Percentiles rank a stretch among this genome's conserved stretches.
Conservation (phyloP, 2,113 vertebrate genomes). For the Noctilio leporinus region DNA sequence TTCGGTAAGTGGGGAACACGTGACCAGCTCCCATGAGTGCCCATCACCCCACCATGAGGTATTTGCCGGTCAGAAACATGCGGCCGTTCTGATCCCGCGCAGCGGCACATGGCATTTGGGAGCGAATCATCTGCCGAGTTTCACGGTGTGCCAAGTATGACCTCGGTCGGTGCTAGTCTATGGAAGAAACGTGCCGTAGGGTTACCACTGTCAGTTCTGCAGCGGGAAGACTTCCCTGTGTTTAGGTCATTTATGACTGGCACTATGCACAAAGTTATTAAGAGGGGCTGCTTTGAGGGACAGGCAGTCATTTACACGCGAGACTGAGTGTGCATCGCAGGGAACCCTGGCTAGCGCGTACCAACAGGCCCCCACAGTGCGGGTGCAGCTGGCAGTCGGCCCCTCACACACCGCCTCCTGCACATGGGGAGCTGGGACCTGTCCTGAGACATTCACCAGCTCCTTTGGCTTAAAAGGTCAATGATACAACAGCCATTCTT, state of each 20-base stretch:
- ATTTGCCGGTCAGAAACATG: not conserved
- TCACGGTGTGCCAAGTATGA: not conserved
- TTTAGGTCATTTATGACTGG: not conserved
- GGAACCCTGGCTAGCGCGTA: not conserved
- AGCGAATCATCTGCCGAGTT: not conserved
- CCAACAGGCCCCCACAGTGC: not conserved
- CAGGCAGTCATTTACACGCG: not conserved
- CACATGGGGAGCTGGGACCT: not conserved
- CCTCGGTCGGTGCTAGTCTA: not conserved
- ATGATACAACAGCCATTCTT: not conserved
- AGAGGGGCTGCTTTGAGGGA: not conserved
- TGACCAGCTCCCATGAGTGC: not conserved
- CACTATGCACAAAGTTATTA: not conserved
- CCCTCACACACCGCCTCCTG: not conserved
- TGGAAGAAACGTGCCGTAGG: not conserved
- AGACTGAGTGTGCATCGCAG: not conserved
- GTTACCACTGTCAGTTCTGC: not conserved
- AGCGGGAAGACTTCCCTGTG: not conserved
- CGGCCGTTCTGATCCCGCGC: not conserved
- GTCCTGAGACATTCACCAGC: not conserved
- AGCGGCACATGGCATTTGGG: not conserved
- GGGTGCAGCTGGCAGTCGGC: not conserved
- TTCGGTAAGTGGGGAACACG: not conserved
- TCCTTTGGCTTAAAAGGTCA: not conserved
- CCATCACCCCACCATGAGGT: conserved; percentile 27